Conservation (phyloP, 2,797 vertebrate species). For the Pempheris klunzingeri region DNA sequence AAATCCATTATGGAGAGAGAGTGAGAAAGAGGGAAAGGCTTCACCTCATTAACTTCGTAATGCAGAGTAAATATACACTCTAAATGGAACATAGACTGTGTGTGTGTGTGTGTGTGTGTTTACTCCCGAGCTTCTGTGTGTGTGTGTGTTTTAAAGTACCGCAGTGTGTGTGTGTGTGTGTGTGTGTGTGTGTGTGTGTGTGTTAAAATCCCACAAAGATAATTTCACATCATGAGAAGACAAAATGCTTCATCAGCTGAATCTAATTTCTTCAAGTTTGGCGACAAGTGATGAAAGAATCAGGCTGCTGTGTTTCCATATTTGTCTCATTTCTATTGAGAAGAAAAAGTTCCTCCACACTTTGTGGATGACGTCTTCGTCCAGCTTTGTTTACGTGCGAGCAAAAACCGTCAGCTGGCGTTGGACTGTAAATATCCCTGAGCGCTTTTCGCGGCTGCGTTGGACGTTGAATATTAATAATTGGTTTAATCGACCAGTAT, state of each 20-base stretch:
- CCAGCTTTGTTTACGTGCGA: too few relatives aligned
- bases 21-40: conserved; percentile 50
- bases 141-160: too few relatives aligned
- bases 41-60: conserved; percentile 79
- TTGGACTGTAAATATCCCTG: too few relatives aligned
- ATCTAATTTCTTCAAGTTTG: neutral
- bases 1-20: conserved; percentile 66
- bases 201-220: conserved; percentile 1
- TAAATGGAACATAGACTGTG: conserved; percentile 68
- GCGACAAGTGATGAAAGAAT: neutral
- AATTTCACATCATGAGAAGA: neutral
- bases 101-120: conserved; percentile 61
- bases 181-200: conserved; percentile 22
- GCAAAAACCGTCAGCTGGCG: too few relatives aligned
- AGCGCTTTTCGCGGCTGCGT: too few relatives aligned
- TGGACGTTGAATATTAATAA: too few relatives aligned
- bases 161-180: conserved; percentile 41
- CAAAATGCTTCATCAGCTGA: neutral
- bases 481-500: too few relatives aligned
- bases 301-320: neutral
- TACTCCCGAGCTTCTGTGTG: conserved; percentile 36
- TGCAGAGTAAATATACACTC: conserved; percentile 80
- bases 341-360: neutral
- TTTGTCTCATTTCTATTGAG: neutral
- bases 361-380: too few relatives aligned